A percentile compares a stretch with the other conserved stretches of the same genome.
Conservation (phyloP, 2,113 vertebrate genomes). For the Albula goreensis region DNA sequence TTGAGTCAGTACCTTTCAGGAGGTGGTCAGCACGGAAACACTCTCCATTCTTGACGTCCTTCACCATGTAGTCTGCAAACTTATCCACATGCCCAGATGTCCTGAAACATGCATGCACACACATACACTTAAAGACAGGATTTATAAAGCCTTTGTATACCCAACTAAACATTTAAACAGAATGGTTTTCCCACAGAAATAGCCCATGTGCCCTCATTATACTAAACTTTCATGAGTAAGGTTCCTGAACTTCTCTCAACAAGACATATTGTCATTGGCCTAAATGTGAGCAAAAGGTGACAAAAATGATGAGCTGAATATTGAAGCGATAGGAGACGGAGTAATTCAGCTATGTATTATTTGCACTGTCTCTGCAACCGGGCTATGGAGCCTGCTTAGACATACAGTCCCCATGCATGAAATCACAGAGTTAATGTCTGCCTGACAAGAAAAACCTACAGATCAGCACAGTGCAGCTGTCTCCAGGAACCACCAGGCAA, state of each 20-base stretch:
- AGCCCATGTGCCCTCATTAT: no score
- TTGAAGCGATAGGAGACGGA: not conserved
- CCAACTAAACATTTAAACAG: not conserved
- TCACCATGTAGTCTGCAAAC: constrained; percentile 99
- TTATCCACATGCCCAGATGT: constrained; percentile 98
- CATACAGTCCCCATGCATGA: constrained; percentile 56
- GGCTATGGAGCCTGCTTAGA: constrained; percentile 58
- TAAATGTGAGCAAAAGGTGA: not conserved
- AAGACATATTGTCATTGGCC: not conserved
- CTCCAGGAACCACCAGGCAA: constrained; percentile 58
- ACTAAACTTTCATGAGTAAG: no score
- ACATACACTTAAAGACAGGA: not conserved
- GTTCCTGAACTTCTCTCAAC: not conserved
- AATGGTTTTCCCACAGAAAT: not conserved
- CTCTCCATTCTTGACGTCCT: constrained; percentile 92
- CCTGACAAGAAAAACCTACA: constrained; percentile 56
- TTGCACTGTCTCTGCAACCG: constrained; percentile 58
- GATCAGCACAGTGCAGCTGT: constrained; percentile 44
- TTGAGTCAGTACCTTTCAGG: constrained; percentile 80
- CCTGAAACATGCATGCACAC: constrained; percentile 59
- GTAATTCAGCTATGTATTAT: not conserved
- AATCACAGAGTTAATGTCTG: constrained; percentile 56
- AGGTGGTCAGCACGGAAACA: constrained; percentile 96
- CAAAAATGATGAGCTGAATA: not conserved
- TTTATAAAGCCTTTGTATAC: not conserved